Evolutionary conservation across 1,140 invertebrate genomes (phyloP).

Genomic region (Bombus cullumanus): DNA sequence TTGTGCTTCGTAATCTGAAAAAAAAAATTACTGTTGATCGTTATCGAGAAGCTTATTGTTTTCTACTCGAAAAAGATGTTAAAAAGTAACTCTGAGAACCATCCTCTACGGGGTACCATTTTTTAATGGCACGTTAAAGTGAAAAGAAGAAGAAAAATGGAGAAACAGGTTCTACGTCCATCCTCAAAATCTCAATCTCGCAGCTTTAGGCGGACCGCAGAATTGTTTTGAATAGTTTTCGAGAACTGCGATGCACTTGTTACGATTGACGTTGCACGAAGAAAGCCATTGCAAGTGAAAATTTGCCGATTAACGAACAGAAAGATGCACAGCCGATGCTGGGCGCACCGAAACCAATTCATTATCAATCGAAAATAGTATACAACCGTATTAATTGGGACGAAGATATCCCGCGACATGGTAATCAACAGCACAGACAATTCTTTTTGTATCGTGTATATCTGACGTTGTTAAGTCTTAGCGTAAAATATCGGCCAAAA

Average conservation of each 20-base stretch:
- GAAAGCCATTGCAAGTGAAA: not conserved
- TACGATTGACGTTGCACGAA: conserved; percentile 61
- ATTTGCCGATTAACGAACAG: conserved; percentile 24
- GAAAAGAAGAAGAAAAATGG: not conserved
- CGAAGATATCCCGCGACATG: not conserved
- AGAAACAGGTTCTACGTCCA: conserved; percentile 17
- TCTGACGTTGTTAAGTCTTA: conserved; percentile 66
- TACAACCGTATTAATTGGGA: not conserved
- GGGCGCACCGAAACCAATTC: conserved; percentile 28
- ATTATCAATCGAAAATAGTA: conserved; percentile 5
- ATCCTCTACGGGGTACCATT: not conserved
- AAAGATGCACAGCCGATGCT: conserved; percentile 35
- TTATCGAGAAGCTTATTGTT: conserved; percentile 8
- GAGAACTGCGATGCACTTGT: conserved; percentile 58
- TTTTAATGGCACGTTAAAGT: not conserved
- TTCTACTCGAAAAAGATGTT: conserved; percentile 30
- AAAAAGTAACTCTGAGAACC: conserved; percentile 3
- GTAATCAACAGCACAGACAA: conserved; percentile 58
- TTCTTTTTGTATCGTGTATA: conserved; percentile 68
- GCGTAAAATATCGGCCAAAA: conserved; percentile 65
- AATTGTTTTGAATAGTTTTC: not conserved
- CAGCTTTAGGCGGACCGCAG: not conserved
- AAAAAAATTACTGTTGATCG: conserved; percentile 29
- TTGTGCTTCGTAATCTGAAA: conserved; percentile 34
- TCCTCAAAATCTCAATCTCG: not conserved